phyloP scores from a whole-genome alignment of 2,888 invertebrate species.

The Lysandra bellargus region DNA sequence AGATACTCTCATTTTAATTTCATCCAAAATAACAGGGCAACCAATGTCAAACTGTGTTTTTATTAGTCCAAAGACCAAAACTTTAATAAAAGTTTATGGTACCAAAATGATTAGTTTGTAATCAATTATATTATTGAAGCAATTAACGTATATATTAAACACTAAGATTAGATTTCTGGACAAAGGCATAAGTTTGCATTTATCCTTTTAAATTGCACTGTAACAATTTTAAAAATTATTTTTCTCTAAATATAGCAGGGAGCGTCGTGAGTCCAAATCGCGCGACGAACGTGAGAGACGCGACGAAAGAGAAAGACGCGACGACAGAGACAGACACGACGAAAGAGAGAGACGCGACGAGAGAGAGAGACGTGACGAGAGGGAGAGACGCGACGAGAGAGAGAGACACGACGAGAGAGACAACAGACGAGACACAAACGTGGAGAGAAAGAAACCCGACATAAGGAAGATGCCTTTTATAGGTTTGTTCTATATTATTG shows the following conservation, averaged over 20 bases:
- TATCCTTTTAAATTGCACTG: too few relatives aligned
- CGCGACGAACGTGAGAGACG: slow-evolving; percentile 38
- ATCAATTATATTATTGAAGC: too few relatives aligned
- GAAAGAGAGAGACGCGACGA: slow-evolving; percentile 34
- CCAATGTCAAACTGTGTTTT: too few relatives aligned
- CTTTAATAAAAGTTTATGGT: too few relatives aligned
- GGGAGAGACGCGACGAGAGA: slow-evolving; percentile 33
- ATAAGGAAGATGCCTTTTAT: slow-evolving; percentile 91
- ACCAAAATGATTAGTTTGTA: too few relatives aligned
- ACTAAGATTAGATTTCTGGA: too few relatives aligned
- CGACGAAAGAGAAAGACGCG: slow-evolving; percentile 5
- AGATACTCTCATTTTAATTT: slow-evolving; percentile 25
- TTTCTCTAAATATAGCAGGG: slow-evolving; percentile 32
- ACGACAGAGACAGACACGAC: not conserved
- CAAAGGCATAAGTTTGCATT: too few relatives aligned
- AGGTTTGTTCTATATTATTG: slow-evolving; percentile 61
- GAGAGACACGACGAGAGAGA: slow-evolving; percentile 39
- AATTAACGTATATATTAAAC: too few relatives aligned
- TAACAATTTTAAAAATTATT: not conserved
- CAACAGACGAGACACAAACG: slow-evolving; percentile 36
- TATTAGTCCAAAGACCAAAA: too few relatives aligned
- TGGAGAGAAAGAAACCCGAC: slow-evolving; percentile 62
- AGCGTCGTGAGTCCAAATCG: slow-evolving; percentile 39
- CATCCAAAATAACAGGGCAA: too few relatives aligned
- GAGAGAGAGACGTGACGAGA: slow-evolving; percentile 32